Percentiles rank a stretch among this genome's conserved stretches.
Evolutionary conservation across 2,113 vertebrate genomes (phyloP).

Genomic region (Oryzias javanicus): DNA sequence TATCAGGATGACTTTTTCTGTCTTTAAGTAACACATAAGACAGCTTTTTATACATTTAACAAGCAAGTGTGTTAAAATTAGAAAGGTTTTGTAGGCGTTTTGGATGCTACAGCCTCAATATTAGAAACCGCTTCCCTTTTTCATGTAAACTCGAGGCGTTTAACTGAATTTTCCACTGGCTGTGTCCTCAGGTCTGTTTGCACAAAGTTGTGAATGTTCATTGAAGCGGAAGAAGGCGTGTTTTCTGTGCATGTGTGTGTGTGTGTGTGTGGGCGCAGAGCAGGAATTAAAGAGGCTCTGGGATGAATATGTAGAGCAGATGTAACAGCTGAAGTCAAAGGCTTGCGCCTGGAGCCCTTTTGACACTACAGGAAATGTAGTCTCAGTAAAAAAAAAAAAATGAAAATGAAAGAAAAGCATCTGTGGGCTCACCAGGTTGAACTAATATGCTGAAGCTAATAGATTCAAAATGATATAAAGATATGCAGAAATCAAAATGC

Average conservation of each 20-base stretch:
- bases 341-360: conserved; percentile 63
- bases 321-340: conserved; percentile 66
- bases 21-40: no score
- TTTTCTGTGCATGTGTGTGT: conserved; percentile 42
- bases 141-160: neutral
- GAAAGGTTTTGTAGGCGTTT: no score
- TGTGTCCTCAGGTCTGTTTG: conserved; percentile 7
- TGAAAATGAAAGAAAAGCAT: conserved; percentile 26
- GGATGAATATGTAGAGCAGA: conserved; percentile 75
- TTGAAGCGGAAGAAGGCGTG: conserved; percentile 1
- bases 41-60: no score
- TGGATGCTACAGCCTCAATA: no score
- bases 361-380: conserved; percentile 66
- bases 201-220: conserved; percentile 16
- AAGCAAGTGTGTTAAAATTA: no score
- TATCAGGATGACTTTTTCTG: no score
- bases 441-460: conserved; percentile 48
- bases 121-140: no score
- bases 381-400: conserved; percentile 52
- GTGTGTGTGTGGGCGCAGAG: conserved; percentile 52
- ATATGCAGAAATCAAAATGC: conserved; percentile 53
- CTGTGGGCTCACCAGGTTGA: conserved; percentile 55
- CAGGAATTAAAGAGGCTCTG: conserved; percentile 64
- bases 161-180: conserved; percentile 21
- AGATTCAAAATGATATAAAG: conserved; percentile 54